Conservation (phyloP, 2,888 invertebrate genomes). For the Thymelicus acteon region DNA sequence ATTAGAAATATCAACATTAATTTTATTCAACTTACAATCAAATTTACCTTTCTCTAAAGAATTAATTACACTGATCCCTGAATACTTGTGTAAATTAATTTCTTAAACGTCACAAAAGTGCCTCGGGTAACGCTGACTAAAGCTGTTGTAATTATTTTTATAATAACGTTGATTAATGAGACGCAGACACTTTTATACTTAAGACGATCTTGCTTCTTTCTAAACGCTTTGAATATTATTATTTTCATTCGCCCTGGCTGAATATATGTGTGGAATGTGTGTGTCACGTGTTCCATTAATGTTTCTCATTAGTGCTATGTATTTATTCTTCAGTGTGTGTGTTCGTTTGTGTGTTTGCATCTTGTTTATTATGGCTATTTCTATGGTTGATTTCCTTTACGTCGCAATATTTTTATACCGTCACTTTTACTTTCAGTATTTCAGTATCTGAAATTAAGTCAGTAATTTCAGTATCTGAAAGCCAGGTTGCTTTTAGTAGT, state of each 20-base stretch:
- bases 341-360: constrained; percentile 18
- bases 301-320: constrained; percentile 4
- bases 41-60: constrained; percentile 1
- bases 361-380: neutral
- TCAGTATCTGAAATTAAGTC: too few relatives aligned
- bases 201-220: constrained; percentile 28
- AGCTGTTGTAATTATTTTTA: constrained; percentile 29
- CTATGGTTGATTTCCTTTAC: neutral
- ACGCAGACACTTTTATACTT: constrained; percentile 14
- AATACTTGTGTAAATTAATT: constrained; percentile 25
- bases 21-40: neutral
- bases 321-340: constrained; percentile 18
- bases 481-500: too few relatives aligned
- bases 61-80: constrained; percentile 27
- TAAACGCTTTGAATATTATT: constrained; percentile 31
- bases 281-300: constrained; percentile 2
- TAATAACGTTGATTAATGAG: constrained; percentile 32
- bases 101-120: constrained; percentile 22
- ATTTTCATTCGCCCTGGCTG: constrained; percentile 25
- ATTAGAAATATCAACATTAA: neutral
- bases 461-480: too few relatives aligned
- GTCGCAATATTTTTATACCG: neutral
- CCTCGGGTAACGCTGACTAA: constrained; percentile 16
- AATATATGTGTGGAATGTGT: constrained; percentile 29
- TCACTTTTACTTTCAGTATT: too few relatives aligned